Percentiles rank a stretch among this genome's conserved stretches.
Conservation (phyloP, 2,113 vertebrate species). For the Dipodomys spectabilis region DNA sequence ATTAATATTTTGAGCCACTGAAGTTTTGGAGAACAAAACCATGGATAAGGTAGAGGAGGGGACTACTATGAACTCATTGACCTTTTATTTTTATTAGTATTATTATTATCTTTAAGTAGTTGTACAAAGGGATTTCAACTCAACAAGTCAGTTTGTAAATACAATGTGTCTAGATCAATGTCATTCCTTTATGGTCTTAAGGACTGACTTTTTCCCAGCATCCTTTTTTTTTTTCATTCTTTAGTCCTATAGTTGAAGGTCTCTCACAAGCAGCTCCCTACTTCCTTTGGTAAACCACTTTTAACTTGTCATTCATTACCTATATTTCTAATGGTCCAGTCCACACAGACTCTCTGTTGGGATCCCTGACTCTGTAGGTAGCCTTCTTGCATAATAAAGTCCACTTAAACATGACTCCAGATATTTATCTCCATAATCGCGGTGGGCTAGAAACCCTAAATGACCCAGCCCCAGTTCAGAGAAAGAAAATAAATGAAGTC, state of each 20-base stretch:
- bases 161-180: too few species aligned
- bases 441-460: constrained; percentile 17
- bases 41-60: neutral
- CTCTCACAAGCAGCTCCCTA: neutral
- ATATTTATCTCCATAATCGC: neutral
- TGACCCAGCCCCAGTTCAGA: constrained; percentile 2
- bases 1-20: neutral
- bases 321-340: neutral
- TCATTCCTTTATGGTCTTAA: too few species aligned
- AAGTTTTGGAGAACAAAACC: neutral
- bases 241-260: neutral
- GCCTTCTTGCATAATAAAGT: neutral
- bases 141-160: too few species aligned
- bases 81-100: neutral
- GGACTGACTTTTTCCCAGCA: neutral
- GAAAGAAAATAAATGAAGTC: constrained; percentile 64
- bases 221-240: neutral
- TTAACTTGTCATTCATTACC: too few species aligned
- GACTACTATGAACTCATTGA: neutral
- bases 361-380: neutral
- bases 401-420: neutral
- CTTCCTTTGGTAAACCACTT: neutral
- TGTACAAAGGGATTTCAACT: too few species aligned
- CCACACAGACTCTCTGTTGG: neutral
- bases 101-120: too few species aligned